Conservation (phyloP, 2,888 invertebrate genomes). For the Trissonchulus latispiculum region DNA sequence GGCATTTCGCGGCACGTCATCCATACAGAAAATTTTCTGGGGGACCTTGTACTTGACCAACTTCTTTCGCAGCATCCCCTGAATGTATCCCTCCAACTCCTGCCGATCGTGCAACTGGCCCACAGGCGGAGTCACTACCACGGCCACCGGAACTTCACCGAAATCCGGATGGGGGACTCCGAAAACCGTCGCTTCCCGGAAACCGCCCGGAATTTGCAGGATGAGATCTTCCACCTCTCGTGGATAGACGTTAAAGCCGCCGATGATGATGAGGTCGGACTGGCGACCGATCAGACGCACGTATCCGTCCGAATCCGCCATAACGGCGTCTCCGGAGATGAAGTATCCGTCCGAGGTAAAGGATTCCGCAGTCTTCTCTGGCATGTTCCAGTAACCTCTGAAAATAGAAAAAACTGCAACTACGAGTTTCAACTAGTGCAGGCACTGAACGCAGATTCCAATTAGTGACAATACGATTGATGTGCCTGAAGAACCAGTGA, state of each 20-base stretch:
- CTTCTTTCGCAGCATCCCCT: too few species aligned
- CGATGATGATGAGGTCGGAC: constrained; percentile 40
- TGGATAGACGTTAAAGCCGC: constrained; percentile 41
- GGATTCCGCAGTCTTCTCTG: constrained; percentile 58
- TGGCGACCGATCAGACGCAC: constrained; percentile 35
- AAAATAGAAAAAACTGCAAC: too few species aligned
- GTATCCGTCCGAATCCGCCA: constrained; percentile 34
- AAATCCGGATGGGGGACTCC: constrained; percentile 65
- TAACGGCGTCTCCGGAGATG: constrained; percentile 58
- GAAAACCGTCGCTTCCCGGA: constrained; percentile 66
- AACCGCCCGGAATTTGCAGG: constrained; percentile 55
- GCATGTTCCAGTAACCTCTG: constrained; percentile 65
- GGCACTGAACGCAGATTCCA: too few species aligned
- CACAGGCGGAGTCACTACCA: too few species aligned
- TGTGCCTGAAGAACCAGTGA: too few species aligned
- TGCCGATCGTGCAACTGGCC: too few species aligned
- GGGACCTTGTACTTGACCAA: too few species aligned
- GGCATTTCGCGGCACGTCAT: constrained; percentile 63
- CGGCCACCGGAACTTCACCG: constrained; percentile 63
- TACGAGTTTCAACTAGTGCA: too few species aligned
- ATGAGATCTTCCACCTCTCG: constrained; percentile 29
- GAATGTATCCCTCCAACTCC: too few species aligned
- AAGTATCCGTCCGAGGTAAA: constrained; percentile 76
- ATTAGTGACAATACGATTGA: too few species aligned
- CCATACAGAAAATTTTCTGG: constrained; percentile 48